Evolutionary conservation across 2,888 invertebrate genomes (phyloP), one percentile per base, ranked within the genome.

Genomic region (Melieria crassipennis): DNA sequence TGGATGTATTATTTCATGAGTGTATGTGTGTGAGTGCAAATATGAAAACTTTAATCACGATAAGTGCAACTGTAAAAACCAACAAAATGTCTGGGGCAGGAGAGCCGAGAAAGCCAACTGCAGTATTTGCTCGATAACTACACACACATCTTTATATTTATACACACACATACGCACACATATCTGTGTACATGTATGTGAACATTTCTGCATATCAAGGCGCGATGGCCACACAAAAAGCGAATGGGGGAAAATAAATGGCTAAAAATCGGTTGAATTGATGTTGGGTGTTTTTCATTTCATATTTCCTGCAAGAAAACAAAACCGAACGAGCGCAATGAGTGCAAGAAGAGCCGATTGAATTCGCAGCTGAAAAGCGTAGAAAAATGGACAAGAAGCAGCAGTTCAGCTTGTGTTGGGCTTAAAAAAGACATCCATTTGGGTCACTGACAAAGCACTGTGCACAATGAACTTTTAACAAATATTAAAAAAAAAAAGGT

Each of bases 11-110:
- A 52, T 30, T 30, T 30, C 30, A 30, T 52, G 10, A 6, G 10
- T 52, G 52, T 52, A 7, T 52, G 52, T 52, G 10, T 52, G 52
- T 52, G 11, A n/a, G 60, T 55, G 47, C 10, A 47, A 63, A 56
- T 69, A 69, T 57, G 63, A 69, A 69, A 69, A 69, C 57, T 57
- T 69, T 69, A 69, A 69, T 69, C 69, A 69, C 30, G 63, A 63
- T 69, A 69, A 69, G 69, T 69, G 69, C 69, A 69, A 56, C 63
- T 13, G 47, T 56, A 6, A 57, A 69, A 69, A 62, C 11, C 4
- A 69, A 55, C 5, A 42, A 11, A 30, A 30, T 30, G 30, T 2
- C 30, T 30, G 30, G 0, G 30, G 30, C 30, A 30, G 30, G 30
- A 30, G 3, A 30, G 30, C 30, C 1, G 30, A 30, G 30, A 30